These are phyloP conservation scores for Drosophila stalkeri DNA, from an alignment of 2,888 invertebrate species.

Conservation along the genomic window DNA sequence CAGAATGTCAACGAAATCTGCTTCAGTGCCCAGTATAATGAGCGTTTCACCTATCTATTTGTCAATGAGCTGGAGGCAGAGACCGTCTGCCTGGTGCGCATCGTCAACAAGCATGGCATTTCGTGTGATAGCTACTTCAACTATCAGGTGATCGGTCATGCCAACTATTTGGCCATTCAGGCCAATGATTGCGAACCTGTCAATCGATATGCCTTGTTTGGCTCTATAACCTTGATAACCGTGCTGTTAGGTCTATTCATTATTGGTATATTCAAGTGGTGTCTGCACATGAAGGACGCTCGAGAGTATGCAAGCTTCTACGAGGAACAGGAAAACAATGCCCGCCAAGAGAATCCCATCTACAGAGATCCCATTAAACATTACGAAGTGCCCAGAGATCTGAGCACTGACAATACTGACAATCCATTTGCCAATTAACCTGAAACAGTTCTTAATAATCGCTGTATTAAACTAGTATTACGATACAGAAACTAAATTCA, in stretches of 20 bases:
- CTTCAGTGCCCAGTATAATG: constrained; percentile 63
- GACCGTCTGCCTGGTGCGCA: constrained; percentile 75
- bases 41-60: constrained; percentile 76
- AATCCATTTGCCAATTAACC: constrained; percentile 63
- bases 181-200: constrained; percentile 70
- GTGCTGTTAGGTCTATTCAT: constrained; percentile 86
- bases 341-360: constrained; percentile 85
- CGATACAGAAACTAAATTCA: background rate
- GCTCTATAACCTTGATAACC: constrained; percentile 85
- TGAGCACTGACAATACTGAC: constrained; percentile 61
- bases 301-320: constrained; percentile 87
- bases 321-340: constrained; percentile 79
- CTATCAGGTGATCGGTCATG: constrained; percentile 69
- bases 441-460: background rate
- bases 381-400: constrained; percentile 86
- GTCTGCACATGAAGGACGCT: constrained; percentile 86
- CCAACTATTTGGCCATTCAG: constrained; percentile 77
- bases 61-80: constrained; percentile 64
- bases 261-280: constrained; percentile 85
- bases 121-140: constrained; percentile 82
- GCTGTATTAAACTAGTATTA: constrained; percentile 10
- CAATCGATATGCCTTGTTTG: constrained; percentile 67
- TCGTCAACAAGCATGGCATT: constrained; percentile 75
- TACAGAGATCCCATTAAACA: constrained; percentile 88
- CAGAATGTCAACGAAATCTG: constrained; percentile 78